Evolutionary conservation across 2,888 invertebrate genomes (phyloP), one percentile per base, ranked within the genome.

Genomic region (Eupithecia tripunctaria): DNA sequence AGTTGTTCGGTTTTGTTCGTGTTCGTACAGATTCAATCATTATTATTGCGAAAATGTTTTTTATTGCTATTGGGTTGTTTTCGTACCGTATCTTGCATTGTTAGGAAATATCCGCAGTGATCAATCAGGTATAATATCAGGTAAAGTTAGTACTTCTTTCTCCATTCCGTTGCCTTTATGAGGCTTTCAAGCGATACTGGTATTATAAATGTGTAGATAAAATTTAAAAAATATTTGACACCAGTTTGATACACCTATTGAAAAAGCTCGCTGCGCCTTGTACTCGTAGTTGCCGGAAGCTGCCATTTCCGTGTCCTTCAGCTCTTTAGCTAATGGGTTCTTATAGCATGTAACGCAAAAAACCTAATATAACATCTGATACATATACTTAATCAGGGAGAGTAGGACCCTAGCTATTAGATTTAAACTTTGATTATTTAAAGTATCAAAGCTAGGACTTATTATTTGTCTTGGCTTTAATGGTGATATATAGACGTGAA

Each of bases 1-100:
- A 70, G 70, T 75, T 71, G 12, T 14, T 65, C 29, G 75, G 72
- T 72, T 75, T 65, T 70, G 66, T 71, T 71, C 32, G 38, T 66
- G 15, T 60, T 59, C 41, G 36, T 36, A 6, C 43, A 43, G 69
- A 70, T 72, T 67, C 63, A 71, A 68, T 66, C 41, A 63, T 67
- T 69, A 21, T 64, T 68, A 73, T 65, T 47, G 25, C n/a, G 29
- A 27, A 62, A 70, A 51, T 27, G 62, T 72, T 72, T 56, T 72
- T 36, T 68, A 8, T 59, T 68, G 38, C 29, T 27, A n/a, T n/a
- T 36, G 63, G 4, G 6, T 38, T 32, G 29, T 60, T 60, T 29
- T 27, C 10, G 27, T 2, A 29, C 59, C n/a, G n/a, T 43, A 43
- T 21, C 8, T 21, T 12, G 21, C 12, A 21, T 51, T 51, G 12